phyloP scores from a whole-genome alignment of 1,140 invertebrate genomes.

The Conopomorpha cramerella region DNA sequence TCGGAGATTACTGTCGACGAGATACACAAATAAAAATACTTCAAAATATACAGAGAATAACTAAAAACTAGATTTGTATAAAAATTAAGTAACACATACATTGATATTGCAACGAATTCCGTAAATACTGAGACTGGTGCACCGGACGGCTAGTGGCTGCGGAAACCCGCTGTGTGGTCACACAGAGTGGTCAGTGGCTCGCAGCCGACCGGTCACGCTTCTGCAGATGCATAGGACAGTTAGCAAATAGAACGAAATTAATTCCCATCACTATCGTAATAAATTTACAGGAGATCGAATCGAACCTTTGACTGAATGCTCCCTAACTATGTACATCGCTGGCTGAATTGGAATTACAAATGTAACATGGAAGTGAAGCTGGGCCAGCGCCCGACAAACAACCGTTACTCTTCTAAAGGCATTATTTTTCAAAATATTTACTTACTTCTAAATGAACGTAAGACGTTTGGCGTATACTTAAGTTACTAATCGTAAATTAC shows the following conservation, averaged over 20 bases:
- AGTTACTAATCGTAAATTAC: conserved; percentile 54
- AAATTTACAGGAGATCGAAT: conserved; percentile 59
- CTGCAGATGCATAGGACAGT: conserved; percentile 13
- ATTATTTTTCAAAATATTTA: conserved; percentile 58
- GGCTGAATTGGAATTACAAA: conserved; percentile 56
- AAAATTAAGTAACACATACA: conserved; percentile 48
- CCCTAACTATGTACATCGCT: conserved; percentile 56
- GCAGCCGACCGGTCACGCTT: conserved; percentile 5
- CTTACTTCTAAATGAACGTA: conserved; percentile 54
- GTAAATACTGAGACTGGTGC: conserved; percentile 26
- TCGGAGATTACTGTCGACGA: conserved; percentile 48
- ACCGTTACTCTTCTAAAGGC: conserved; percentile 44
- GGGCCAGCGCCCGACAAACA: conserved; percentile 19
- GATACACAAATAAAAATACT: conserved; percentile 34
- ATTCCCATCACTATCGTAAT: conserved; percentile 47
- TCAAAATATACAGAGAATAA: conserved; percentile 55
- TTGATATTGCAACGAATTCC: conserved; percentile 46
- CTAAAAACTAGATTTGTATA: conserved; percentile 35
- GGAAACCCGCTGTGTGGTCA: too few relatives aligned
- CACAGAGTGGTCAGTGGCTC: too few relatives aligned
- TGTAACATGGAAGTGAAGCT: conserved; percentile 44
- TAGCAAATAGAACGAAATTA: conserved; percentile 14
- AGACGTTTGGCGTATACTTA: conserved; percentile 61
- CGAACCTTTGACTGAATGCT: conserved; percentile 51
- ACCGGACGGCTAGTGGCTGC: conserved; percentile 8